Percentiles rank a stretch among this genome's conserved stretches.
phyloP scores from a whole-genome alignment of 2,888 invertebrate genomes.

The Cynaeus angustus region DNA sequence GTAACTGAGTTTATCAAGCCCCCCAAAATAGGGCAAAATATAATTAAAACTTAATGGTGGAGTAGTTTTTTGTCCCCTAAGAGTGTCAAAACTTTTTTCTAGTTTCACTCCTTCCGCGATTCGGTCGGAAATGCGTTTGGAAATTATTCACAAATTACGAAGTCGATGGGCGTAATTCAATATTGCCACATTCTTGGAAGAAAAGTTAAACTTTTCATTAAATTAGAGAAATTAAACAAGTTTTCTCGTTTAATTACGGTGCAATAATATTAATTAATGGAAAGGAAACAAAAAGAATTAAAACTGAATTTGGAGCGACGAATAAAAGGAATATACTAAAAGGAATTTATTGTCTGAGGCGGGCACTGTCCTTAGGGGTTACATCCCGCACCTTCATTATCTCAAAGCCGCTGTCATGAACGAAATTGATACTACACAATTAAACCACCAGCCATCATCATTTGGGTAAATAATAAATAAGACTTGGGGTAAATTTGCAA shows the following conservation, averaged over 20 bases:
- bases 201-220: slow-evolving; percentile 50
- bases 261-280: slow-evolving; percentile 52
- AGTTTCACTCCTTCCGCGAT: neutral
- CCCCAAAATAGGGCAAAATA: slow-evolving; percentile 3
- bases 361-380: slow-evolving; percentile 29
- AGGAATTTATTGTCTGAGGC: slow-evolving; percentile 28
- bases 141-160: slow-evolving; percentile 32
- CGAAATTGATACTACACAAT: slow-evolving; percentile 32
- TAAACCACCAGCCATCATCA: slow-evolving; percentile 30
- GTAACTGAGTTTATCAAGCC: too few relatives aligned
- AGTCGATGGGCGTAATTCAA: slow-evolving; percentile 33
- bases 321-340: slow-evolving; percentile 26
- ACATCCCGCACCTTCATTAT: slow-evolving; percentile 25
- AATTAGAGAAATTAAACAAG: slow-evolving; percentile 49
- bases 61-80: slow-evolving; percentile 11
- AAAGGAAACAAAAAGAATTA: slow-evolving; percentile 44
- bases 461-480: slow-evolving; percentile 33
- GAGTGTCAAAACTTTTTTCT: neutral
- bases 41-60: slow-evolving; percentile 24
- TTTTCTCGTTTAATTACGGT: slow-evolving; percentile 48
- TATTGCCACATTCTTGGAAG: slow-evolving; percentile 26
- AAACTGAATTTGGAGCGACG: slow-evolving; percentile 6
- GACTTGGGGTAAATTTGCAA: too few relatives aligned
- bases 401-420: slow-evolving; percentile 19
- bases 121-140: neutral